phyloP scores from a whole-genome alignment of 37 sponge, comb jelly and placozoan species.

The Haliclona indistincta region DNA sequence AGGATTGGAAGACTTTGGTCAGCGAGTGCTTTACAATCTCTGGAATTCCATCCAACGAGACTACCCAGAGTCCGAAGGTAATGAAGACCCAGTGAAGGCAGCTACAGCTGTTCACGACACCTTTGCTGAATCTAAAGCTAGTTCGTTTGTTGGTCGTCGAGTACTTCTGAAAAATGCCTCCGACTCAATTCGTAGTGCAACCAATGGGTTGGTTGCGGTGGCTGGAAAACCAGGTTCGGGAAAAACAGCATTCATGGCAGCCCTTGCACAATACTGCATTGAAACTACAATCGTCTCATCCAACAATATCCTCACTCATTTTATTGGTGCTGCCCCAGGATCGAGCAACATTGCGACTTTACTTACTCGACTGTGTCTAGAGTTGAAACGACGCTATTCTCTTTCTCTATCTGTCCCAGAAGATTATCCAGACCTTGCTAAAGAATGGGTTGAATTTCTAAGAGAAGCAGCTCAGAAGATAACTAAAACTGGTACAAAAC shows the following conservation, averaged over 20 bases:
- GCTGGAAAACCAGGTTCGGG: constrained; percentile 90
- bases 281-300: constrained; percentile 1
- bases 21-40: constrained; percentile 81
- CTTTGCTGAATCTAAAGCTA: constrained; percentile 55
- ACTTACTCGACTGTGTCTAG: constrained; percentile 71
- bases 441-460: constrained; percentile 62
- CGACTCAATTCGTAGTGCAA: constrained; percentile 11
- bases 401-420: constrained; percentile 57
- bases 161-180: constrained; percentile 52
- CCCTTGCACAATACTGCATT: constrained; percentile 56
- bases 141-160: constrained; percentile 66
- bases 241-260: constrained; percentile 92
- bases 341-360: constrained; percentile 74
- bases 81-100: constrained; percentile 39
- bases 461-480: constrained; percentile 21
- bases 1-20: constrained; percentile 87
- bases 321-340: constrained; percentile 84
- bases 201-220: constrained; percentile 38
- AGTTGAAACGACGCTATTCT: constrained; percentile 72
- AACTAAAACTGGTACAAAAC: constrained; percentile 18
- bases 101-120: constrained; percentile 56
- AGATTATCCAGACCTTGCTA: constrained; percentile 70
- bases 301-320: constrained; percentile 68
- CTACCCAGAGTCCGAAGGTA: constrained; percentile 67
- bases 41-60: constrained; percentile 90